Evolutionary conservation across 1,140 invertebrate species (phyloP).

Genomic region (Pseudomyrmex flavicornis): DNA sequence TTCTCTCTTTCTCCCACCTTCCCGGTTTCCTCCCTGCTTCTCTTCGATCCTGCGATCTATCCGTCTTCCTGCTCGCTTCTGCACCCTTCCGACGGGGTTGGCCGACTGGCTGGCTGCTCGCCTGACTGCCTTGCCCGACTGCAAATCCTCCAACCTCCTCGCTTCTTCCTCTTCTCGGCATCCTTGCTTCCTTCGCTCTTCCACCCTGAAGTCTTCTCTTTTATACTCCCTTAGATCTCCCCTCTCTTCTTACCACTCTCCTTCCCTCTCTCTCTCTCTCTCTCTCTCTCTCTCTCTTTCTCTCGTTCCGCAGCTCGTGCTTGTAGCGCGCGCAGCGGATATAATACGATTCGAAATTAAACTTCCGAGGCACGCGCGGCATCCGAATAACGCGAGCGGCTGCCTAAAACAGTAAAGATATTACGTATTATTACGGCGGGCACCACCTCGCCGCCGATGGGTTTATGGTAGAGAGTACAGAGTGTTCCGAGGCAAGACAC

Average conservation of each 20-base stretch:
- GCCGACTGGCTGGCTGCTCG: constrained; percentile 53
- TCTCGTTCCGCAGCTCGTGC: constrained; percentile 33
- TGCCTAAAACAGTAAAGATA: constrained; percentile 84
- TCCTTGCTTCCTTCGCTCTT: constrained; percentile 39
- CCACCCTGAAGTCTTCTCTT: constrained; percentile 35
- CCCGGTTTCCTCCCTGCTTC: constrained; percentile 30
- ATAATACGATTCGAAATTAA: constrained; percentile 84
- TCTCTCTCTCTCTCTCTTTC: constrained; percentile 26
- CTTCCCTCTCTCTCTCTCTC: constrained; percentile 27
- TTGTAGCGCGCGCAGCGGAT: constrained; percentile 70
- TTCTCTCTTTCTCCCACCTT: constrained; percentile 51
- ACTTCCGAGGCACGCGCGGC: constrained; percentile 81
- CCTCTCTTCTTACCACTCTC: constrained; percentile 29
- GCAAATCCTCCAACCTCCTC: constrained; percentile 53
- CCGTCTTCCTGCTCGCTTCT: constrained; percentile 25
- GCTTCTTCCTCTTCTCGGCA: constrained; percentile 36
- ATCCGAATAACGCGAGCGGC: constrained; percentile 82
- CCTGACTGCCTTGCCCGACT: constrained; percentile 54
- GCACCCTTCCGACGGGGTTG: constrained; percentile 32
- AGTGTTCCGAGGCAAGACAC: not conserved
- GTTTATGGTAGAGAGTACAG: constrained; percentile 53
- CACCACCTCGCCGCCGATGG: constrained; percentile 13
- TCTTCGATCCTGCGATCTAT: constrained; percentile 56
- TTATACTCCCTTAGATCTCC: constrained; percentile 52
- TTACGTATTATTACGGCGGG: constrained; percentile 82